Conservation (phyloP, 2,888 invertebrate genomes). For the Exocentrus adspersus region DNA sequence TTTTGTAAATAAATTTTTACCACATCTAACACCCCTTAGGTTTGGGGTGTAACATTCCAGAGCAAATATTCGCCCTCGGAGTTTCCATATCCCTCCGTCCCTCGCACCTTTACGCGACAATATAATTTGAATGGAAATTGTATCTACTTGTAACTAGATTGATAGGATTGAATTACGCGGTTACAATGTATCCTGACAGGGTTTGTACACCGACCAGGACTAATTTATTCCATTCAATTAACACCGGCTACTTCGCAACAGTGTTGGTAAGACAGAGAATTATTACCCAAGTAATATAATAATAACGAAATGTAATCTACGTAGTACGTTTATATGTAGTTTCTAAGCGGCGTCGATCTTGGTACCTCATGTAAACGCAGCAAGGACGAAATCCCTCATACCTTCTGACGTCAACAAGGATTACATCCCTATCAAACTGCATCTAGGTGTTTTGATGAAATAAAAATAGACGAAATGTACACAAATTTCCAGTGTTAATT, state of each 20-base stretch:
- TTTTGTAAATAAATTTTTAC: too few relatives aligned
- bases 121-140: conserved; percentile 12
- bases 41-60: too few relatives aligned
- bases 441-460: background rate
- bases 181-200: conserved; percentile 8
- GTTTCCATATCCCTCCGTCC: background rate
- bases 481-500: too few relatives aligned
- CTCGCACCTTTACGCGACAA: background rate
- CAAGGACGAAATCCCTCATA: too few relatives aligned
- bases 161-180: background rate
- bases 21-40: too few relatives aligned
- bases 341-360: too few relatives aligned
- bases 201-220: background rate
- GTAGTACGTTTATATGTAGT: too few relatives aligned
- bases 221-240: background rate
- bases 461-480: too few relatives aligned
- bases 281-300: background rate
- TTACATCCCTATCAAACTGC: background rate
- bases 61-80: background rate
- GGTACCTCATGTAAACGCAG: too few relatives aligned
- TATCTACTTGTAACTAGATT: background rate
- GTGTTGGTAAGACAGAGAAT: background rate
- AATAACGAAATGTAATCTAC: too few relatives aligned
- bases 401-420: conserved; percentile 1
- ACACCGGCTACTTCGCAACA: background rate